Evolutionary conservation across 1,140 invertebrate genomes (phyloP).

Genomic region (Pseudobourletiella spinata): DNA sequence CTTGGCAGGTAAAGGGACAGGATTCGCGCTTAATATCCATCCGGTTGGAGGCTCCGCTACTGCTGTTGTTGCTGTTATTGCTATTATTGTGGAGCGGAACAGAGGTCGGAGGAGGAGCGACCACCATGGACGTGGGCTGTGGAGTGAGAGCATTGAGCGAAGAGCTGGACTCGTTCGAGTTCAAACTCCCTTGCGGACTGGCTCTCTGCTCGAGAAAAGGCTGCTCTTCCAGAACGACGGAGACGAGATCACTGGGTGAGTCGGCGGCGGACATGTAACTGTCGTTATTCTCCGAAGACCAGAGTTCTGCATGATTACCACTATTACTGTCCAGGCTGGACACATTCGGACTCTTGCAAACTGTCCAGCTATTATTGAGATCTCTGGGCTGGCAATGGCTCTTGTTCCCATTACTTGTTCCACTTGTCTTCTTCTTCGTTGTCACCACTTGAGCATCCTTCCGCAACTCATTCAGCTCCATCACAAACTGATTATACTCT

Average conservation of each 20-base stretch:
- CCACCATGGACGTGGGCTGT: too few relatives aligned
- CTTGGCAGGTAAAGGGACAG: not conserved
- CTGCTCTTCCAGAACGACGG: constrained; percentile 21
- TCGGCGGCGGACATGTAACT: constrained; percentile 4
- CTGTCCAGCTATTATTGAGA: too few relatives aligned
- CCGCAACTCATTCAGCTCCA: constrained; percentile 19
- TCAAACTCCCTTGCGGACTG: not conserved
- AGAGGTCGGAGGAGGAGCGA: not conserved
- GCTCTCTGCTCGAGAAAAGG: not conserved
- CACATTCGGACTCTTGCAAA: too few relatives aligned
- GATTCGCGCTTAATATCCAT: not conserved
- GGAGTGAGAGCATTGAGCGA: not conserved
- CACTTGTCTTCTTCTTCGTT: not conserved
- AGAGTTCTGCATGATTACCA: not conserved
- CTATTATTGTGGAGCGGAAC: not conserved
- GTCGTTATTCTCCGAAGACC: constrained; percentile 10
- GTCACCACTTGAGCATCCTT: constrained; percentile 10
- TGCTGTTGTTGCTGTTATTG: not conserved
- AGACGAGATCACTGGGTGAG: constrained; percentile 19
- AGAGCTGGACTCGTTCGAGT: not conserved
- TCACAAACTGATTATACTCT: constrained; percentile 21
- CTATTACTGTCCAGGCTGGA: too few relatives aligned
- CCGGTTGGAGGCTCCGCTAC: not conserved
- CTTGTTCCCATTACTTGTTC: not conserved
- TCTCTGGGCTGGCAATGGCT: too few relatives aligned